Evolutionary conservation across 2,113 vertebrate species (phyloP), one percentile per base, ranked within the genome.

Genomic region (Gorsachius goisagi): DNA sequence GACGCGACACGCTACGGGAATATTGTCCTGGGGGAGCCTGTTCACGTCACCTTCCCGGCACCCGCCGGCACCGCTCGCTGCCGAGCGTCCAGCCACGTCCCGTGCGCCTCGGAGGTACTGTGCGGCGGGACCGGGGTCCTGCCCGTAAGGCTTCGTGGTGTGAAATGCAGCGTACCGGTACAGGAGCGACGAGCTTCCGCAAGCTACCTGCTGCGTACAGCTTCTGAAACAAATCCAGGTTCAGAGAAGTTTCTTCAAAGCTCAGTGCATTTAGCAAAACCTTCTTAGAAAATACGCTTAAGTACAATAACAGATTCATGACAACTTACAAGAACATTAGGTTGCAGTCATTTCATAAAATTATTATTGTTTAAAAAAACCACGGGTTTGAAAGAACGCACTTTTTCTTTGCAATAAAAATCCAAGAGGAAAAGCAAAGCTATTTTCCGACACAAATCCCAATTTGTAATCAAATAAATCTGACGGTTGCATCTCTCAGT

Each of bases 61-160:
- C 21, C 55, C 2, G 1, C 23, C 0, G 22, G 76, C 56, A 30
- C 39, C 7, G 12, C 41, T 6, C 4, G 28, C 69, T 94, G 17
- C 50, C 2, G 0, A 21, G 47, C 44, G 53, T 50, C 12, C 5
- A 28, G 73, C 76, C 52, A 15, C 22, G 17, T 80, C 78, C 68
- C n/a, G 8, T 6, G 66, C 53, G 18, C 80, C 94, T 94, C 80
- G 11, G 94, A 98, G 98, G 98, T 97, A 94, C 97, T 85, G 76
- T 74, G 83, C 89, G 67, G 97, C 98, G 94, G 97, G 98, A 96
- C 35, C 3, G 26, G 45, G 55, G 76, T 94, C 96, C 96, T 91
- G 97, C 98, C 96, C 15, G 2, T 99, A 99, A 99, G 99, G 98
- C 99, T 96, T 98, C 8, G 15, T 86, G 98, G 98, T 98, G 98